Conservation (phyloP, 2,113 vertebrate genomes). For the Rhadina sibilatrix region DNA sequence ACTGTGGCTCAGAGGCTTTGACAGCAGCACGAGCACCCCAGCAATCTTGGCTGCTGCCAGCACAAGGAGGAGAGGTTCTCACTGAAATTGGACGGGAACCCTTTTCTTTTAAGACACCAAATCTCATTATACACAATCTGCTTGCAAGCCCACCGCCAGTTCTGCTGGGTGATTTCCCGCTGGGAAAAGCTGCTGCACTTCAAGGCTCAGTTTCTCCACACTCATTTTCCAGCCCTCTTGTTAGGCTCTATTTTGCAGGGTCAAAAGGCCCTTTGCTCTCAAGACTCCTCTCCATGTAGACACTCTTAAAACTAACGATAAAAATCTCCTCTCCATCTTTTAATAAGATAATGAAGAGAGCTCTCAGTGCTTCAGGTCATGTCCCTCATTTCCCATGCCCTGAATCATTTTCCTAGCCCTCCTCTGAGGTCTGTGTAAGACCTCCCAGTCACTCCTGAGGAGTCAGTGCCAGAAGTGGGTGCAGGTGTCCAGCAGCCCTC, state of each 20-base stretch:
- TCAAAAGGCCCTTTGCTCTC: constrained; percentile 39
- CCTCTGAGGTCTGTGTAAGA: neutral
- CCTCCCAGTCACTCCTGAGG: neutral
- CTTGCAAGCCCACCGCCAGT: neutral
- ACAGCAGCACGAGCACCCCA: rapidly evolving
- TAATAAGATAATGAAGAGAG: constrained; percentile 32
- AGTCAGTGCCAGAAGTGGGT: neutral
- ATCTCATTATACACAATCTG: neutral
- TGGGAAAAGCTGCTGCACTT: neutral
- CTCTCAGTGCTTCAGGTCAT: neutral
- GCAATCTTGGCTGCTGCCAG: neutral
- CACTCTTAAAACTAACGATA: neutral
- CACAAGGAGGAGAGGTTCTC: neutral
- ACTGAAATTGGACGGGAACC: neutral
- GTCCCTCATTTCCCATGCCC: neutral
- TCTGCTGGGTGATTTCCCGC: neutral
- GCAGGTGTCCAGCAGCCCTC: neutral
- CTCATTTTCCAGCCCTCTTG: neutral
- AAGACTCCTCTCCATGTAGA: neutral
- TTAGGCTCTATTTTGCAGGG: constrained; percentile 38
- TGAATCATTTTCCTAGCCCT: neutral
- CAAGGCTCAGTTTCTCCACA: constrained; percentile 15
- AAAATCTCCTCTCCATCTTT: constrained; percentile 10
- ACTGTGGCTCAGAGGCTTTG: neutral
- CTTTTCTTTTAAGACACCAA: neutral